Evolutionary conservation across 2,797 vertebrate genomes (phyloP), one percentile per base, ranked within the genome.

Genomic region (Catharus ustulatus): DNA sequence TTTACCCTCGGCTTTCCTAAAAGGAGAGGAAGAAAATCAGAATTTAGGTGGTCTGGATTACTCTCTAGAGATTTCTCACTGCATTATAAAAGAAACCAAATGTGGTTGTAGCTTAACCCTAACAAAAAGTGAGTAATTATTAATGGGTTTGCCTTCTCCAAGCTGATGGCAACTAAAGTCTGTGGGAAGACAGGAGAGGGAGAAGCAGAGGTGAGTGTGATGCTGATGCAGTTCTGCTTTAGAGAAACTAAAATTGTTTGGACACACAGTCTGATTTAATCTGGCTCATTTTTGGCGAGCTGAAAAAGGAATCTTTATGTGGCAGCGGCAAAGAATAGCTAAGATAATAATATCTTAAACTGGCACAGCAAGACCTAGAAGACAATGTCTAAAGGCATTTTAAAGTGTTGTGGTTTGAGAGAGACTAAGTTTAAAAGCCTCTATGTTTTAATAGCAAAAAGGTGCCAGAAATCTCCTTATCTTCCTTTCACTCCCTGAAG

Each of bases 21-120:
- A 81, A 84, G n/a, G 36, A 79, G 38, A 93, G 58, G n/a, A 81
- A 32, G 54, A 81, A 96, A 88, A 86, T 54, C 48, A 75, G 74
- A 81, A 84, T 94, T 91, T 64, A 62, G 51, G 43, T 61, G 32
- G 46, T 42, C 66, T 72, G 76, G 86, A 81, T 71, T 55, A 75
- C 42, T 72, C 69, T 49, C 85, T 36, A 84, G 88, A 90, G 62
- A 66, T 75, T 81, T 73, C 46, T 78, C 22, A 21, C 54, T 54
- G 66, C 59, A 72, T 75, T 58, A 64, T 36, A 72, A 80, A 81
- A 84, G 52, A 52, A 87, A 87, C 11, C 19, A 80, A 82, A 83
- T 34, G 49, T 43, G n/a, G 46, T 26, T 83, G 32, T 45, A 43
- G 24, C 34, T 88, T 72, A 78, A 57, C 19, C 19, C 49, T 43